A percentile compares a stretch with the other conserved stretches of the same genome.
phyloP scores from a whole-genome alignment of 2,113 vertebrate species.

The Silurus meridionalis region DNA sequence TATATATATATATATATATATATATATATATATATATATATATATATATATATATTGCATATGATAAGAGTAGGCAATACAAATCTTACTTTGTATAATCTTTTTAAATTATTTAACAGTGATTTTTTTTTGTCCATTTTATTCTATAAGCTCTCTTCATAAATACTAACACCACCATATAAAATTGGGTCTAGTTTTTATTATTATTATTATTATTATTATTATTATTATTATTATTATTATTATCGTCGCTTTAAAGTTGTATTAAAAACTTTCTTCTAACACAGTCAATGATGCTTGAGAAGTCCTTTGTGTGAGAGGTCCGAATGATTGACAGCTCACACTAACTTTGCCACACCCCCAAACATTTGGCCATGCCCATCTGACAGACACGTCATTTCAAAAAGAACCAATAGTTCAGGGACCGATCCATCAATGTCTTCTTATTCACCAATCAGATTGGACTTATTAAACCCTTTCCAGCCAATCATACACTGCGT shows the following conservation, averaged over 20 bases:
- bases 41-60: neutral
- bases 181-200: neutral
- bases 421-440: slow-evolving; percentile 61
- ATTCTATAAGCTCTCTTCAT: neutral
- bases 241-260: neutral
- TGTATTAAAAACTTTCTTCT: neutral
- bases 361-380: slow-evolving; percentile 36
- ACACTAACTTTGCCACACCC: slow-evolving; percentile 38
- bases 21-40: no score
- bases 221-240: no score
- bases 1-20: no score
- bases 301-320: slow-evolving; percentile 44
- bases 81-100: neutral
- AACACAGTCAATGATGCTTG: neutral
- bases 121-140: neutral
- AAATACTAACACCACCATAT: neutral
- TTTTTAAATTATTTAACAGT: neutral
- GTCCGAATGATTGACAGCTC: slow-evolving; percentile 50
- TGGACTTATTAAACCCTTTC: slow-evolving; percentile 27
- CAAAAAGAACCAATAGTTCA: slow-evolving; percentile 48
- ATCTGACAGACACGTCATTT: slow-evolving; percentile 47
- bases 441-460: slow-evolving; percentile 49
- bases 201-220: neutral
- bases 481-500: slow-evolving; percentile 50
- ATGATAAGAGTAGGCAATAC: neutral